A percentile compares a stretch with the other conserved stretches of the same genome.
These are phyloP conservation scores for Anastatus disparis DNA, from an alignment of 1,140 invertebrate species.

Conservation along the genomic window DNA sequence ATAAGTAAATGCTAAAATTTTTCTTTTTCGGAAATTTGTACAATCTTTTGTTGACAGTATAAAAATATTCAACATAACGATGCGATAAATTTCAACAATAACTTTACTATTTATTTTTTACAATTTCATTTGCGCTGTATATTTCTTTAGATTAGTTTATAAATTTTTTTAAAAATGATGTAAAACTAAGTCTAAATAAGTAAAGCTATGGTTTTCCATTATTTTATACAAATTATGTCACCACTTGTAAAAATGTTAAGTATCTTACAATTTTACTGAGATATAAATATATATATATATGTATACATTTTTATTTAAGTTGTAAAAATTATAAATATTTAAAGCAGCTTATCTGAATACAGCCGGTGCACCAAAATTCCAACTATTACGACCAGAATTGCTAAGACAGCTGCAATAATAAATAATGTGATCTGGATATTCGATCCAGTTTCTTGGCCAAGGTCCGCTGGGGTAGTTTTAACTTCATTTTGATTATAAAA, in stretches of 20 bases:
- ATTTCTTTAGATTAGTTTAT: background rate
- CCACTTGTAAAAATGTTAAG: conserved; percentile 35
- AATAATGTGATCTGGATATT: conserved; percentile 70
- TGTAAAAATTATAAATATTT: conserved; percentile 40
- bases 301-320: conserved; percentile 36
- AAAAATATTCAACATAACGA: conserved; percentile 37
- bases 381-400: conserved; percentile 70
- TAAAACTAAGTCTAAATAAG: conserved; percentile 14
- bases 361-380: conserved; percentile 70
- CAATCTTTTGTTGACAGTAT: conserved; percentile 27
- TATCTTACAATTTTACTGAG: conserved; percentile 41
- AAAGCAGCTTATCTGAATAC: conserved; percentile 41
- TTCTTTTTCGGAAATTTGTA: conserved; percentile 36
- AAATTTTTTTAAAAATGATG: background rate
- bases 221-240: conserved; percentile 36
- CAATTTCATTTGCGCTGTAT: too few species aligned
- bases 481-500: conserved; percentile 71
- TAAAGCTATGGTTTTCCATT: conserved; percentile 6
- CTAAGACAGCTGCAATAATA: conserved; percentile 67
- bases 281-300: conserved; percentile 39
- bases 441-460: conserved; percentile 62
- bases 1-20: conserved; percentile 30
- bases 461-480: conserved; percentile 66
- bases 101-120: conserved; percentile 18
- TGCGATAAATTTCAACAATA: conserved; percentile 38